phyloP scores from a whole-genome alignment of 2,888 invertebrate genomes.

The Hetaerina titia region DNA sequence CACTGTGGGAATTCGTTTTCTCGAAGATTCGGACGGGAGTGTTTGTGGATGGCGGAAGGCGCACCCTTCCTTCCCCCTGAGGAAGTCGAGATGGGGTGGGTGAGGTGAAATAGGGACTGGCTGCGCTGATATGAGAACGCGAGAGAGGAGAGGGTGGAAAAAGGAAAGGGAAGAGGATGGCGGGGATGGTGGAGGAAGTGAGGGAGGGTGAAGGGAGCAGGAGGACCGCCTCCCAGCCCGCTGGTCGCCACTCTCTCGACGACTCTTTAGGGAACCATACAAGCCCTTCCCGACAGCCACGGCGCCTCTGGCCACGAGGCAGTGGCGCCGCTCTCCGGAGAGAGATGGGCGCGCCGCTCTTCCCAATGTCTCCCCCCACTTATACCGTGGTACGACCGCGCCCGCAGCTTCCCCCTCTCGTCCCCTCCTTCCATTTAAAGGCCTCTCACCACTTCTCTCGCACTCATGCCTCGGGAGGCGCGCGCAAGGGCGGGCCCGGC shows the following conservation, averaged over 20 bases:
- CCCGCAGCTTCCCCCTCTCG: neutral
- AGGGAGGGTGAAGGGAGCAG: neutral
- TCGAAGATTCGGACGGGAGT: neutral
- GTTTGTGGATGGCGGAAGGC: slow-evolving; percentile 6
- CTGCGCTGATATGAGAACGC: neutral
- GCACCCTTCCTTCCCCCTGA: neutral
- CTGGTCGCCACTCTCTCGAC: neutral
- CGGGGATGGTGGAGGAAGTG: neutral
- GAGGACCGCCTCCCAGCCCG: neutral
- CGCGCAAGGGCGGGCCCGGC: neutral
- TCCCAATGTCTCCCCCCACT: neutral
- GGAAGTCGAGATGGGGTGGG: neutral
- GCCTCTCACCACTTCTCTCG: neutral
- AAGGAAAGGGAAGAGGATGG: neutral
- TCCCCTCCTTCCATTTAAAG: neutral
- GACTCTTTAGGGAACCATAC: neutral
- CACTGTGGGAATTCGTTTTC: neutral
- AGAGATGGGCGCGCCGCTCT: neutral
- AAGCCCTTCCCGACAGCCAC: neutral
- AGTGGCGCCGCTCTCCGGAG: neutral
- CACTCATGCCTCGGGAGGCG: neutral
- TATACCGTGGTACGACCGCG: neutral
- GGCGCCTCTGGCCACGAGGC: neutral
- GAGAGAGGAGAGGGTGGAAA: neutral
- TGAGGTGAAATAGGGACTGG: neutral